phyloP scores from a whole-genome alignment of 2,888 invertebrate genomes.

The Leptinotarsa rubiginosa region DNA sequence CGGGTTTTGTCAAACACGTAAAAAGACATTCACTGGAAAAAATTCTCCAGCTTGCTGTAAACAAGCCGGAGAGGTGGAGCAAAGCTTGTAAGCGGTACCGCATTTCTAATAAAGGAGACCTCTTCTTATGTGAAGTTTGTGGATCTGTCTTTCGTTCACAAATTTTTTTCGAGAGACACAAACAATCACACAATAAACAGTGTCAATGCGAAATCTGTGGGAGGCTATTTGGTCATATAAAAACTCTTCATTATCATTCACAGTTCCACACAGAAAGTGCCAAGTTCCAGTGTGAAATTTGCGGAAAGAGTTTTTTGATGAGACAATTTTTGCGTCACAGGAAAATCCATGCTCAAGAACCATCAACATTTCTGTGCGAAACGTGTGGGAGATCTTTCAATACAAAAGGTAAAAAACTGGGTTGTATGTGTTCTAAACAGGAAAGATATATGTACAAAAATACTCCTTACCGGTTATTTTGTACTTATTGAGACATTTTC shows the following conservation, averaged over 20 bases:
- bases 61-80: not conserved
- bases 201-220: not conserved
- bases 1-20: not conserved
- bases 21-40: not conserved
- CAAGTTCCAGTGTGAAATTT: slow-evolving; percentile 3
- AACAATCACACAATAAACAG: not conserved
- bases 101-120: not conserved
- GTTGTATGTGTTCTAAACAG: too few relatives aligned
- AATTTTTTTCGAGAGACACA: not conserved
- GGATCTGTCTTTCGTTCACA: not conserved
- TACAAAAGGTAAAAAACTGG: not conserved
- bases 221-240: not conserved
- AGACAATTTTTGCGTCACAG: not conserved
- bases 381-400: not conserved
- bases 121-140: slow-evolving; percentile 11
- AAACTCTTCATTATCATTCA: not conserved
- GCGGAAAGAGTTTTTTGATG: slow-evolving; percentile 1
- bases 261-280: not conserved
- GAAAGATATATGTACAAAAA: not conserved
- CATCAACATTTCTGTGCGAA: not conserved
- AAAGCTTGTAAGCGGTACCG: too few relatives aligned
- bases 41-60: not conserved
- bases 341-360: not conserved
- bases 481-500: not conserved
- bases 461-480: not conserved